These are phyloP conservation scores for Parazoanthus swiftii DNA, from an alignment of 92 coral and sea anemone species.

Conservation along the genomic window DNA sequence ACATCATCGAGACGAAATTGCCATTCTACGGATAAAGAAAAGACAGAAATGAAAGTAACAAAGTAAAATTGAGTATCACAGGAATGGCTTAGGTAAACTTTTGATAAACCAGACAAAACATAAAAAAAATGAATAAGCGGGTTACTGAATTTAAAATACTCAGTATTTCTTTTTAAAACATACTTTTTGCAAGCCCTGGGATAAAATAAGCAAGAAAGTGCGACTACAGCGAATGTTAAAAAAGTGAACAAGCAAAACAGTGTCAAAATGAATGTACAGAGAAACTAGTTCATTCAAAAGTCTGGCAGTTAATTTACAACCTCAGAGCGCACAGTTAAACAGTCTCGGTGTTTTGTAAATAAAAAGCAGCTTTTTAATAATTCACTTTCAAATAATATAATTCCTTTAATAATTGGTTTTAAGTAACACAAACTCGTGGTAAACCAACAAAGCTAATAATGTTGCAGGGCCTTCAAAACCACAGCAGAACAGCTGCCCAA, in stretches of 20 bases:
- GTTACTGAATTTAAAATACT: constrained; percentile 4
- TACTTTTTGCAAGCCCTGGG: not conserved
- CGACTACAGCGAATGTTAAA: not conserved
- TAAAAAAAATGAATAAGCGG: not conserved
- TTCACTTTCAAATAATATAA: constrained; percentile 6
- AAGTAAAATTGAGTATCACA: not conserved
- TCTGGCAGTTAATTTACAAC: not conserved
- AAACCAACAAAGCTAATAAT: not conserved
- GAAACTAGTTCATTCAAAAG: not conserved
- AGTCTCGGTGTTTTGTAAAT: not conserved
- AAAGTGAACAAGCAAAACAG: not conserved
- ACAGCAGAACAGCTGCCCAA: not conserved
- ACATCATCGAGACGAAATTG: not conserved
- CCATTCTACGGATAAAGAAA: too few species aligned
- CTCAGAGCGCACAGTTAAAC: not conserved
- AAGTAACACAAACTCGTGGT: constrained; percentile 7
- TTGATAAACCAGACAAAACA: not conserved
- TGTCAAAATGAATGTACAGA: not conserved
- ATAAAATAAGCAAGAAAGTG: not conserved
- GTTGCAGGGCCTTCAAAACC: not conserved
- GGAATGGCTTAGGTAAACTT: not conserved
- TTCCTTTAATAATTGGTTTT: not conserved
- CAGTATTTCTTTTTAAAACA: not conserved
- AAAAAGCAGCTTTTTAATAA: not conserved
- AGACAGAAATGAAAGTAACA: not conserved